Conservation (phyloP, 1,140 invertebrate genomes). For the Aphaenogaster floridana region DNA sequence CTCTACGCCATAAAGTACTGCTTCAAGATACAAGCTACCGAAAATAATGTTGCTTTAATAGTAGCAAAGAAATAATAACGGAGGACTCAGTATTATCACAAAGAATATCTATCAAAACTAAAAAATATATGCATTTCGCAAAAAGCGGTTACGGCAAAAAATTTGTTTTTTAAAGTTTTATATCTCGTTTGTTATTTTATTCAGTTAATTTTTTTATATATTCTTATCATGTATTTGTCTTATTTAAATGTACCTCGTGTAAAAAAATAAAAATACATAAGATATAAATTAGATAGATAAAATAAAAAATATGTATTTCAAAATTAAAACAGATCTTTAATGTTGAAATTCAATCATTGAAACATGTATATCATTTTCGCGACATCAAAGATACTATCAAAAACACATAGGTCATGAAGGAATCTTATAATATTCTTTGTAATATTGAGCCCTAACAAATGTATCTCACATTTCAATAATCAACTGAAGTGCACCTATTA, state of each 20-base stretch:
- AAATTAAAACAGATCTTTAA: constrained; percentile 15
- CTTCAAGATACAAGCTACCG: constrained; percentile 60
- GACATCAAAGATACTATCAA: background rate
- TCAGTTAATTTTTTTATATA: background rate
- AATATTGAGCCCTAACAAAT: constrained; percentile 63
- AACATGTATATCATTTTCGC: background rate
- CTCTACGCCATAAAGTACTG: constrained; percentile 58
- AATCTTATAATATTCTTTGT: constrained; percentile 66
- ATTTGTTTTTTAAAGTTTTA: constrained; percentile 4
- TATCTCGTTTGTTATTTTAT: background rate
- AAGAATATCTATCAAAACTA: constrained; percentile 57
- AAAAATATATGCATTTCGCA: background rate
- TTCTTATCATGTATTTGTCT: background rate
- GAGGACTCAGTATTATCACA: constrained; percentile 60
- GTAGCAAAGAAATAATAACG: constrained; percentile 63
- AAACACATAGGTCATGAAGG: background rate
- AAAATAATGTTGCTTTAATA: constrained; percentile 65
- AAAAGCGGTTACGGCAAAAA: background rate
- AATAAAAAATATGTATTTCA: constrained; percentile 18
- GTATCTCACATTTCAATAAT: constrained; percentile 66
- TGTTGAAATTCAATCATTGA: background rate
- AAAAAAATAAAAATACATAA: constrained; percentile 14
- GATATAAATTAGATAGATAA: background rate
- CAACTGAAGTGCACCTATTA: constrained; percentile 73
- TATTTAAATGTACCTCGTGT: background rate